Conservation (phyloP, 2,113 vertebrate genomes). For the Antechinus stuartii region DNA sequence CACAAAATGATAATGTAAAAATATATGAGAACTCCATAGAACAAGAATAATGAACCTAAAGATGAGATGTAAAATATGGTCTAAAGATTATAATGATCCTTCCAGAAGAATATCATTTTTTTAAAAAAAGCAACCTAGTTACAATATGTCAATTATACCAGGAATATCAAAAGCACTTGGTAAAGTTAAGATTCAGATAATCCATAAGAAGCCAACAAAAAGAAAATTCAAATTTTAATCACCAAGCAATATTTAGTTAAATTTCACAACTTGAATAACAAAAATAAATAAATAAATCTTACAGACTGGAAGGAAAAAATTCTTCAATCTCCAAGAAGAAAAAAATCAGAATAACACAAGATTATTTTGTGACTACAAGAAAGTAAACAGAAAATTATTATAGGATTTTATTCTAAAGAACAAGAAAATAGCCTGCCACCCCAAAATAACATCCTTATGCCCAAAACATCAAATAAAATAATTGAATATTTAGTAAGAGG, state of each 20-base stretch:
- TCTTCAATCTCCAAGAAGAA: not conserved
- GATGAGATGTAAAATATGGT: not conserved
- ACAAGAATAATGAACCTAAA: not conserved
- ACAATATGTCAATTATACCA: not conserved
- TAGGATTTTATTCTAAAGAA: not conserved
- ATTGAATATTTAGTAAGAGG: not conserved
- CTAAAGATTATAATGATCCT: not conserved
- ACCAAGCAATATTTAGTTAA: not conserved
- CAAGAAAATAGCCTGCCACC: not conserved
- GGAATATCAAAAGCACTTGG: not conserved
- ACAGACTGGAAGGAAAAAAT: not conserved
- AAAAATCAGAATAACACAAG: not conserved
- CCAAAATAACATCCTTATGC: not conserved
- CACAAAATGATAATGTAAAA: not conserved
- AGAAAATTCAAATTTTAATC: not conserved
- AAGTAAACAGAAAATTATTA: not conserved
- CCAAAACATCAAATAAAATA: not conserved
- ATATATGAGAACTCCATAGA: not conserved
- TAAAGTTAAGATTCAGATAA: not conserved
- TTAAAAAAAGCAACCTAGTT: not conserved
- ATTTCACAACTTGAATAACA: not conserved
- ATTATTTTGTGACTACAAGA: not conserved
- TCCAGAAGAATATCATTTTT: not conserved
- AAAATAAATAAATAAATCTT: not conserved
- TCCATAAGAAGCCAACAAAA: not conserved